Percentiles rank a stretch among this genome's conserved stretches.
phyloP scores from a whole-genome alignment of 1,140 invertebrate species.

The Drosophila bifasciata region DNA sequence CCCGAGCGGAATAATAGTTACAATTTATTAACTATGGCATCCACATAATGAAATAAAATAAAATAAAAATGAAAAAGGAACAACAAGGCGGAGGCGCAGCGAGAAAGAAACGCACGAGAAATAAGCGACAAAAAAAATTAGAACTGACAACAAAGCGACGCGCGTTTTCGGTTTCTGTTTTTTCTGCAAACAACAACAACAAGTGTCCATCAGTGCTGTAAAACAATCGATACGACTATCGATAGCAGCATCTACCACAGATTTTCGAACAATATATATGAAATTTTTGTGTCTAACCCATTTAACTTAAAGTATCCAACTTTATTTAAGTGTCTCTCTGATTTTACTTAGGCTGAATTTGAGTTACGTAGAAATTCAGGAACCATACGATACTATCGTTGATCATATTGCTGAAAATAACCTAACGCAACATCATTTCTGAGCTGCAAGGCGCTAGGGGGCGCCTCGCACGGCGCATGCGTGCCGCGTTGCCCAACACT shows the following conservation, averaged over 20 bases:
- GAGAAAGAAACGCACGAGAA: slow-evolving; percentile 22
- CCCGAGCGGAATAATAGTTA: slow-evolving; percentile 20
- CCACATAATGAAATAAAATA: slow-evolving; percentile 4
- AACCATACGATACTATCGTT: background rate
- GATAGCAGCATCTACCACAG: background rate
- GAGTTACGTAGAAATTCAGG: too few species aligned
- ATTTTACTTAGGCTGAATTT: too few species aligned
- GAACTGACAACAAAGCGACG: slow-evolving; percentile 71
- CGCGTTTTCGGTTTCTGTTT: slow-evolving; percentile 62
- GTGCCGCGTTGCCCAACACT: slow-evolving; percentile 52
- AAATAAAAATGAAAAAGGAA: slow-evolving; percentile 37
- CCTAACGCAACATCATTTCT: too few species aligned
- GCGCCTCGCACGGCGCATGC: slow-evolving; percentile 43
- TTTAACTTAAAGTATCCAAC: too few species aligned
- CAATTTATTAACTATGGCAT: too few species aligned
- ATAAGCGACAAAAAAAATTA: slow-evolving; percentile 31
- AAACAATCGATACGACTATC: slow-evolving; percentile 2
- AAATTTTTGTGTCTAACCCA: too few species aligned
- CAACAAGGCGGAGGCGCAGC: slow-evolving; percentile 21
- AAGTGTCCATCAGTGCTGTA: slow-evolving; percentile 28
- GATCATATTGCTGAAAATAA: slow-evolving; percentile 1
- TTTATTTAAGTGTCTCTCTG: too few species aligned
- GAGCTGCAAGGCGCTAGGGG: background rate
- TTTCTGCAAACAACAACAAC: slow-evolving; percentile 51
- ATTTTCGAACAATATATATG: too few species aligned